Percentiles rank a stretch among this genome's conserved stretches.
These are phyloP conservation scores for Xenopus borealis DNA, from an alignment of 2,113 vertebrate species.

Conservation along the genomic window DNA sequence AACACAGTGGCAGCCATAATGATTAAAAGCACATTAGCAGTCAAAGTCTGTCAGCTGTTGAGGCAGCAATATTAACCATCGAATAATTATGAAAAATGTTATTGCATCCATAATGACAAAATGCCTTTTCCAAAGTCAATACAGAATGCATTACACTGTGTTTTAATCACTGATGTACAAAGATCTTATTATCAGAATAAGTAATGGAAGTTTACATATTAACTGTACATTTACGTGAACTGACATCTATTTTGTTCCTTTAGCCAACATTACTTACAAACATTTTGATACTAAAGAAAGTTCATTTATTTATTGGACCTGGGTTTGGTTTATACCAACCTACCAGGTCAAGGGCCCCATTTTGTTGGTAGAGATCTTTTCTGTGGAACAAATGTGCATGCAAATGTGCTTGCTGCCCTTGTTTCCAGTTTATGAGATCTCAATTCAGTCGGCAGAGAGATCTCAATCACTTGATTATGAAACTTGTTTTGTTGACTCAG, in stretches of 20 bases:
- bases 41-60: constrained; percentile 6
- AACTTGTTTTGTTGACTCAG: no score
- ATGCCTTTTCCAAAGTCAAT: not conserved
- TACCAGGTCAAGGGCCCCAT: no score
- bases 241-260: not conserved
- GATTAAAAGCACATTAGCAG: constrained; percentile 14
- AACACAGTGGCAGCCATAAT: constrained; percentile 26
- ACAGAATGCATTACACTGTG: not conserved
- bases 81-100: constrained; percentile 4
- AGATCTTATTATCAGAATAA: not conserved
- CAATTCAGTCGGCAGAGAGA: no score
- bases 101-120: not conserved
- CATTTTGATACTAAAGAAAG: no score
- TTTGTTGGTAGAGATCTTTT: no score
- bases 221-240: not conserved
- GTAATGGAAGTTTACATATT: not conserved
- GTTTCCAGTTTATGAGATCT: no score
- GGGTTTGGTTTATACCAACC: no score
- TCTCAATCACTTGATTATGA: no score
- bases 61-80: not conserved
- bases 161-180: not conserved
- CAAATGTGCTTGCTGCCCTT: no score
- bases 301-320: no score
- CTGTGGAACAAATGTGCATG: no score
- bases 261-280: no score